Base-by-base conservation (phyloP, 2,888 invertebrate genomes). In the Leistus spinibarbis region DNA sequence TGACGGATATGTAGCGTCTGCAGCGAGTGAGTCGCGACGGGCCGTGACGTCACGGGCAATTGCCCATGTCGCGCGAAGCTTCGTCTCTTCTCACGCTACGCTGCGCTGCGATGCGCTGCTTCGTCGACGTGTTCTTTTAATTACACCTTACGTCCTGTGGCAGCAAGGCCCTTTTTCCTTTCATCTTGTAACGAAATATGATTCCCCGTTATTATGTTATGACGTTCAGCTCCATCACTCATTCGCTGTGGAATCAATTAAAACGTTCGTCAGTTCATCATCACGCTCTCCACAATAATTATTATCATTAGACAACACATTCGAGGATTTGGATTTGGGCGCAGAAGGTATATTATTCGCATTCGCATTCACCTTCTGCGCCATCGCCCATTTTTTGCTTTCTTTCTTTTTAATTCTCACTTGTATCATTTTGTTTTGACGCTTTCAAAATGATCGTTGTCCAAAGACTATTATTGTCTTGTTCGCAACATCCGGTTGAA, bases 141-240 rank as follows among this genome's bases (percentile, higher is more conserved):
- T 73, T 73, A 67, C 73, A 62, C 60, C 10, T 16, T 20, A 60
- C 60, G 60, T 60, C 60, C 60, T 60, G 60, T 60, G n/a, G n/a
- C n/a, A n/a, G n/a, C n/a, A n/a, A 54, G 3, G 72, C 17, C 22
- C 67, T 27, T 60, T 19, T 20, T 56, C 56, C 2, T n/a, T 60
- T 10, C 20, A 60, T 60, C 60, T 64, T 63, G 69, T 64, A 69
- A 68, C 75, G 69, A 75, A 75, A 75, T 75, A 75, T 69, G 75
- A 75, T 75, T 68, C 75, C 75, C 75, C 69, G 69, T 75, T 75
- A 75, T 75, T 75, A 75, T 75, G 64, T n/a, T n/a, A 75, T 40
- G 40, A 40, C 69, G 69, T 75, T 64, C 63, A 27, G 1, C 56
- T 68, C 56, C 69, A 69, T 75, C 69, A 68, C 19, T 75, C 75